Evolutionary conservation across 53 echinoderm and acorn worm species (phyloP).

Genomic region (Mesocentrotus franciscanus): DNA sequence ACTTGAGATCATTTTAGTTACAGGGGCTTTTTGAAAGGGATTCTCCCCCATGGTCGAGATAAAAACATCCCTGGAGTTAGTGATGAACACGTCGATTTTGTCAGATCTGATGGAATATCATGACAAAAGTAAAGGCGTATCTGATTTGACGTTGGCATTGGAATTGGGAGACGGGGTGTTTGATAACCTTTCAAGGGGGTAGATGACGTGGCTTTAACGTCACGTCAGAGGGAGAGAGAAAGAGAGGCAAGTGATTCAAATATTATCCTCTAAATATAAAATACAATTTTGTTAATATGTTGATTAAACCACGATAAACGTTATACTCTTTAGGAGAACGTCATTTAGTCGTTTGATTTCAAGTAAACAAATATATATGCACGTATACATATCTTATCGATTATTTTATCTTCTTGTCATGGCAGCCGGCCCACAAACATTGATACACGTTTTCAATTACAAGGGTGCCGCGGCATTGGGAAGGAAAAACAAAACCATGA

Average conservation of each 20-base stretch:
- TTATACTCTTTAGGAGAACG: no score
- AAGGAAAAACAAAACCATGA: background rate
- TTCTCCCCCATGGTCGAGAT: background rate
- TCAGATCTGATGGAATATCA: background rate
- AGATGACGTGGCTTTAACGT: background rate
- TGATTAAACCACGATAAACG: no score
- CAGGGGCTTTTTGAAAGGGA: background rate
- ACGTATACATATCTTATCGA: background rate
- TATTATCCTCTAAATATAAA: no score
- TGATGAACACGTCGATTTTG: background rate
- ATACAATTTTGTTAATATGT: no score
- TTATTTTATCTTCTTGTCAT: background rate
- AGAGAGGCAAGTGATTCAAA: background rate
- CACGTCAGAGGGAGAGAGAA: background rate
- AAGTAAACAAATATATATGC: background rate
- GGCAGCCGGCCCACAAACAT: background rate
- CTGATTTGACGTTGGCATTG: background rate
- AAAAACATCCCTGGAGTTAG: background rate
- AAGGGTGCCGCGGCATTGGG: background rate
- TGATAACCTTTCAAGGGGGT: background rate
- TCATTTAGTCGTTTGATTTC: background rate
- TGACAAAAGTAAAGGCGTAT: background rate
- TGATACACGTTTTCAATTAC: background rate
- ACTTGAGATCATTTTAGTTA: slow-evolving; percentile 16
- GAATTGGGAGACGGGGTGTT: background rate